Conservation (phyloP, 2,888 invertebrate species). For the Melipona beecheii region DNA sequence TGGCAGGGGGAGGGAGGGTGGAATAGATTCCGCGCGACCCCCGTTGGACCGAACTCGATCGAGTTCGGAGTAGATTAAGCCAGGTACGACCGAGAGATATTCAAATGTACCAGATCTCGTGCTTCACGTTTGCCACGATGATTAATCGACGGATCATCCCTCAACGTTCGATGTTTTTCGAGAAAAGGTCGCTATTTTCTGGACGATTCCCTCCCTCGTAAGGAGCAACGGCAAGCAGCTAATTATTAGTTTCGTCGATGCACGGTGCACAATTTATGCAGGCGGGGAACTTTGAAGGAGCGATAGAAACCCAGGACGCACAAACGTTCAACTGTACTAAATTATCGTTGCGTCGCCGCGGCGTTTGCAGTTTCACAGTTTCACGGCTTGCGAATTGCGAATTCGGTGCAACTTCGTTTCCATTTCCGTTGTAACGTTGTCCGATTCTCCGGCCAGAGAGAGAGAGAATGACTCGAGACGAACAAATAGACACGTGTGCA, state of each 20-base stretch:
- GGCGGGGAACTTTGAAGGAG: background rate
- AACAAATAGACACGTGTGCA: conserved; percentile 4
- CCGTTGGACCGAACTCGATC: conserved; percentile 2
- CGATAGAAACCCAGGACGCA: background rate
- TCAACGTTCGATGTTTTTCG: too few species aligned
- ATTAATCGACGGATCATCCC: conserved; percentile 17
- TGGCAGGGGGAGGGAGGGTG: background rate
- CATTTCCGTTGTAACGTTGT: conserved; percentile 60
- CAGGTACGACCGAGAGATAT: background rate
- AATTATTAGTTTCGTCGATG: background rate
- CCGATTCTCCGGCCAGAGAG: conserved; percentile 25
- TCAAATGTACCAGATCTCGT: conserved; percentile 8
- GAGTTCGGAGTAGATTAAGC: conserved; percentile 6
- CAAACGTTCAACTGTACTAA: conserved; percentile 46
- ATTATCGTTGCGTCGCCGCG: conserved; percentile 45
- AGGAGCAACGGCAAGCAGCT: background rate
- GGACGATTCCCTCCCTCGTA: background rate
- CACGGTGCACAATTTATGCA: background rate
- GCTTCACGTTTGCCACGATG: background rate
- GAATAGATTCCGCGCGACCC: conserved; percentile 14
- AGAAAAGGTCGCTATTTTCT: too few species aligned
- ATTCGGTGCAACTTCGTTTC: conserved; percentile 55
- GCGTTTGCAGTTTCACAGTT: conserved; percentile 42
- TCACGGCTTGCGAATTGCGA: conserved; percentile 40
- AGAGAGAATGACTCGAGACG: background rate